Evolutionary conservation across 2,113 vertebrate species (phyloP).

Genomic region (Lethenteron camtschaticum): DNA sequence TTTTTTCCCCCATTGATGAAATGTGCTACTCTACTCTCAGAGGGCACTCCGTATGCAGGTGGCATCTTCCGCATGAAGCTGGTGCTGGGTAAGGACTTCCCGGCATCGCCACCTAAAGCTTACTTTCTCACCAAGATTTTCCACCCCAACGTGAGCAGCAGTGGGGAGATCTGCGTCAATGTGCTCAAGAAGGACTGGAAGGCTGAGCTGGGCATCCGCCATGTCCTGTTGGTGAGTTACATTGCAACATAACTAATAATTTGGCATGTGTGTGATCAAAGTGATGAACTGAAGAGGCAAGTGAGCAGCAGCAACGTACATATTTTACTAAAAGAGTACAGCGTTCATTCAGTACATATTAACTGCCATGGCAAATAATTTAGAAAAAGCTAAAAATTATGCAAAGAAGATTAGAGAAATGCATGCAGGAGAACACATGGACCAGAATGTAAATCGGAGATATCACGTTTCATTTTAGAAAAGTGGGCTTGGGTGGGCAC

Average conservation of each 20-base stretch:
- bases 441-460: too few relatives aligned
- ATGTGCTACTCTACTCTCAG: slow-evolving; percentile 17
- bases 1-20: too few relatives aligned
- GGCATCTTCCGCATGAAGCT: slow-evolving; percentile 77
- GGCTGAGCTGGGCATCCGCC: slow-evolving; percentile 61
- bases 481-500: too few relatives aligned
- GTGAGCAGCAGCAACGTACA: too few relatives aligned
- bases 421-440: too few relatives aligned
- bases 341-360: neutral
- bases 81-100: slow-evolving; percentile 69
- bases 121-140: slow-evolving; percentile 86
- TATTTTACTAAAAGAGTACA: too few relatives aligned
- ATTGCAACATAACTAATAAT: neutral
- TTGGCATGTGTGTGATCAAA: too few relatives aligned
- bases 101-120: slow-evolving; percentile 61
- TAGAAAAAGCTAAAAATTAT: neutral
- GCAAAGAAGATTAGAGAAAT: neutral
- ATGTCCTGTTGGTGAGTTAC: slow-evolving; percentile 49
- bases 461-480: too few relatives aligned
- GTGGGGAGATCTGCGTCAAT: slow-evolving; percentile 73
- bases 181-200: slow-evolving; percentile 75
- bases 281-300: too few relatives aligned
- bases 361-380: neutral
- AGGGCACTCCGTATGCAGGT: slow-evolving; percentile 65
- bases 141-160: slow-evolving; percentile 67